Evolutionary conservation across 2,113 vertebrate genomes (phyloP).

Genomic region (Donacobius atricapilla): DNA sequence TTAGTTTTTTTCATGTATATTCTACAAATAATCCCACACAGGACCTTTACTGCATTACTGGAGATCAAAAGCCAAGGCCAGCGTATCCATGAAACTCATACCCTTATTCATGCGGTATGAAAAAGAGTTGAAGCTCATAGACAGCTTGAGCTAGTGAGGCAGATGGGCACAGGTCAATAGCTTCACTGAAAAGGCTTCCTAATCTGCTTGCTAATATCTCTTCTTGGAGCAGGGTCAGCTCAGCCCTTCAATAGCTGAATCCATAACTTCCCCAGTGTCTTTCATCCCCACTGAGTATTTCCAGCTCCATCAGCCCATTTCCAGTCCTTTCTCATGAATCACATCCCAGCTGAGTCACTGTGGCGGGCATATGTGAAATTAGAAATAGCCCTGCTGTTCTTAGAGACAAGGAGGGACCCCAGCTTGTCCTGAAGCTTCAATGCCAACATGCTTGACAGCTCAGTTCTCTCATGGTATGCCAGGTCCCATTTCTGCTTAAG

Average conservation of each 20-base stretch:
- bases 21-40: not conserved
- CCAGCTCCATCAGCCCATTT: not conserved
- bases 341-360: not conserved
- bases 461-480: not conserved
- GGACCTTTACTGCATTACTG: not conserved
- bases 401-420: not conserved
- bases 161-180: not conserved
- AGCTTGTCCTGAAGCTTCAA: not conserved
- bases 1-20: not conserved
- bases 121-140: not conserved
- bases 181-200: not conserved
- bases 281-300: not conserved
- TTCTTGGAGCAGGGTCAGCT: not conserved
- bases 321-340: not conserved
- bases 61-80: not conserved
- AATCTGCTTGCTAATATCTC: not conserved
- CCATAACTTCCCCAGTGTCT: not conserved
- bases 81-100: not conserved
- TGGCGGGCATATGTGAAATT: not conserved
- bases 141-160: not conserved
- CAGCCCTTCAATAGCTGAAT: not conserved
- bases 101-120: not conserved
- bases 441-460: not conserved
- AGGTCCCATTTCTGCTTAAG: not conserved
- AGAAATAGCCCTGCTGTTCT: not conserved